Conservation (phyloP, 2,888 invertebrate species). For the Yponomeuta sedellus region DNA sequence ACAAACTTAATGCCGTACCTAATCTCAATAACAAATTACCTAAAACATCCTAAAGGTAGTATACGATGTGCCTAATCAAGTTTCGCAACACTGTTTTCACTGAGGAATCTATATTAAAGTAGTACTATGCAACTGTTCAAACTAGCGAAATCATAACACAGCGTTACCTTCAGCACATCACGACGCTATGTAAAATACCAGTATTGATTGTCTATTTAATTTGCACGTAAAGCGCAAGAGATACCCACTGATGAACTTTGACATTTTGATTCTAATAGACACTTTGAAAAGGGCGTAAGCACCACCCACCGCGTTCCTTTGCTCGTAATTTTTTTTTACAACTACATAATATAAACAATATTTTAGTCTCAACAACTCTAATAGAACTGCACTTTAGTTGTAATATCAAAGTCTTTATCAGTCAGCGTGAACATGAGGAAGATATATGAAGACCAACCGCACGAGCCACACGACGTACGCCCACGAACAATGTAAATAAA, state of each 20-base stretch:
- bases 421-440: too few species aligned
- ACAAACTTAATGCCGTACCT: too few species aligned
- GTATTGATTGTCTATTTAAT: not conserved
- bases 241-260: conserved; percentile 59
- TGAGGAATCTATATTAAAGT: not conserved
- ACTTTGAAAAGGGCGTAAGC: conserved; percentile 46
- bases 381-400: too few species aligned
- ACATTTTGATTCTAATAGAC: conserved; percentile 52
- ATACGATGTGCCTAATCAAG: too few species aligned
- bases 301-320: conserved; percentile 23
- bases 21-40: too few species aligned
- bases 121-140: not conserved
- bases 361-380: not conserved
- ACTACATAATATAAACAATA: not conserved
- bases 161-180: conserved; percentile 2
- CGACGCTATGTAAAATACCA: not conserved
- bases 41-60: too few species aligned
- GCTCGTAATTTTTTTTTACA: not conserved
- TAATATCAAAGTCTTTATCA: too few species aligned
- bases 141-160: not conserved
- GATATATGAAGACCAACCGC: not conserved
- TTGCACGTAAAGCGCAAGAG: conserved; percentile 13
- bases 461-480: not conserved
- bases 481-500: conserved; percentile 33
- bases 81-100: too few species aligned